Percentiles rank a stretch among this genome's conserved stretches.
phyloP scores from a whole-genome alignment of 1,140 invertebrate species.

The Pachyrhynchus sulphureomaculatus region DNA sequence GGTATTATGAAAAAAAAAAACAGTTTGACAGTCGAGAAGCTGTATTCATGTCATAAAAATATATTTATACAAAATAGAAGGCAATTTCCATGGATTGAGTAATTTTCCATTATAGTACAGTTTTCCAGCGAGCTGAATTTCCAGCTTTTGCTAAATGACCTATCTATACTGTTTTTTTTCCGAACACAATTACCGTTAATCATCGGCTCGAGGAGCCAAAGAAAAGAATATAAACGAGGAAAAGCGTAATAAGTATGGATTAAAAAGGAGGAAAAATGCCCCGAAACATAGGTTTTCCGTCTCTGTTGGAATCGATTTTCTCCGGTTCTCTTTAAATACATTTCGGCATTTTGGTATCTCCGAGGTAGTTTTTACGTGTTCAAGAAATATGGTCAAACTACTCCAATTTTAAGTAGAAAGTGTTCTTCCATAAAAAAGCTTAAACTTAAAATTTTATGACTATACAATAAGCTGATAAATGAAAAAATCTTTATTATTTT shows the following conservation, averaged over 20 bases:
- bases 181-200: slow-evolving; percentile 48
- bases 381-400: too few species aligned
- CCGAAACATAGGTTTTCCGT: slow-evolving; percentile 40
- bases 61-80: too few species aligned
- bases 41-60: too few species aligned
- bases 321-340: background rate
- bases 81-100: background rate
- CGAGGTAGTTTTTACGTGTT: too few species aligned
- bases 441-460: too few species aligned
- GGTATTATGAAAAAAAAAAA: too few species aligned
- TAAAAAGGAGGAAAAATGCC: slow-evolving; percentile 43
- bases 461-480: too few species aligned
- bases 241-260: slow-evolving; percentile 51
- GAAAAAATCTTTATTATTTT: too few species aligned
- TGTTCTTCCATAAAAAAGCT: too few species aligned
- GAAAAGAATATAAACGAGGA: slow-evolving; percentile 45
- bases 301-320: slow-evolving; percentile 29
- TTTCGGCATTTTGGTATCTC: slow-evolving; percentile 5
- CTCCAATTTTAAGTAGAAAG: too few species aligned
- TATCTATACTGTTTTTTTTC: slow-evolving; percentile 46
- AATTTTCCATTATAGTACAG: slow-evolving; percentile 3
- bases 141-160: slow-evolving; percentile 25
- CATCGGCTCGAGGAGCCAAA: slow-evolving; percentile 42
- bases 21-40: too few species aligned
- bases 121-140: slow-evolving; percentile 14